These are phyloP conservation scores for Alaudala cheleensis DNA, from an alignment of 2,113 vertebrate species.

Conservation along the genomic window DNA sequence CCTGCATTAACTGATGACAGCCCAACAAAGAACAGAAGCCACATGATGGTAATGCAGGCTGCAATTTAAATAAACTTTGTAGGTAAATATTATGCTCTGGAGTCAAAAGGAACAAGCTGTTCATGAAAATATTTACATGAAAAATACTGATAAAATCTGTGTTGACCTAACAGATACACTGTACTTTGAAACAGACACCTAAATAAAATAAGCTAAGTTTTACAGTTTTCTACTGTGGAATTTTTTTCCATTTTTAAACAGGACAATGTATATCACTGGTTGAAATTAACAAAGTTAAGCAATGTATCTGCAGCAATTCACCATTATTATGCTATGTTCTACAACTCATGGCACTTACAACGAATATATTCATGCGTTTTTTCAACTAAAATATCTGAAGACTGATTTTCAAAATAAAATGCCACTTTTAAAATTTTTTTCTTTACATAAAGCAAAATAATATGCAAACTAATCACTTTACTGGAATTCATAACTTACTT, in stretches of 20 bases:
- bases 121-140: neutral
- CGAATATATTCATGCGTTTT: neutral
- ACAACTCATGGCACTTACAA: neutral
- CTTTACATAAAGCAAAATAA: neutral
- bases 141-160: neutral
- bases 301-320: rapidly evolving
- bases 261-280: neutral
- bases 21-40: neutral
- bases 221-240: neutral
- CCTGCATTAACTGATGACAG: neutral
- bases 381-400: neutral
- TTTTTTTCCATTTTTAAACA: neutral
- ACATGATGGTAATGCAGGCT: neutral
- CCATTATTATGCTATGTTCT: neutral
- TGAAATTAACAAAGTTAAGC: neutral
- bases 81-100: neutral
- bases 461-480: neutral
- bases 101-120: neutral
- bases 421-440: neutral
- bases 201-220: neutral
- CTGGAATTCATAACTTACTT: conserved; percentile 84
- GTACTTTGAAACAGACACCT: neutral
- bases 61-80: neutral
- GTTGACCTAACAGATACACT: neutral
- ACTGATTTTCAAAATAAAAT: neutral